Evolutionary conservation across 2,113 vertebrate species (phyloP).

Genomic region (Sorex fumeus): DNA sequence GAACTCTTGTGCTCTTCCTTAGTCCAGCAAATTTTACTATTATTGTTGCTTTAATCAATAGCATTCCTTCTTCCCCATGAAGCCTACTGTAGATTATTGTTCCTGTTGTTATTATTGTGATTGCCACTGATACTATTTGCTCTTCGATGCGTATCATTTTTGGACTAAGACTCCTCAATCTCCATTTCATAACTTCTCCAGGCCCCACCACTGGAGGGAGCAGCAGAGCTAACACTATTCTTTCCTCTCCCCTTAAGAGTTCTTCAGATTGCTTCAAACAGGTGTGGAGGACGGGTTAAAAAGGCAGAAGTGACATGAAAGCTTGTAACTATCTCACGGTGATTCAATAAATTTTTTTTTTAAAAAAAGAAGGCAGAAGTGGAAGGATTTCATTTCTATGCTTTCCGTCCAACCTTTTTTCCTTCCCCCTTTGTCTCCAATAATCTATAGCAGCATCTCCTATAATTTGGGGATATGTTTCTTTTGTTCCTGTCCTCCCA

Average conservation of each 20-base stretch:
- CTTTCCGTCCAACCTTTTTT: neutral
- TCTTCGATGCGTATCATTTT: neutral
- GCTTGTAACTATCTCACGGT: no score
- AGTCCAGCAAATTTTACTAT: constrained; percentile 28
- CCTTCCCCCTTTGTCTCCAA: neutral
- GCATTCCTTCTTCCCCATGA: constrained; percentile 22
- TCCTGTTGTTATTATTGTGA: neutral
- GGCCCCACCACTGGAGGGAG: constrained; percentile 71
- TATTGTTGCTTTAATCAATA: neutral
- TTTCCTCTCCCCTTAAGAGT: neutral
- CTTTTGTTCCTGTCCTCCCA: constrained; percentile 35
- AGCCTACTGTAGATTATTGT: neutral
- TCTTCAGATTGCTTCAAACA: neutral
- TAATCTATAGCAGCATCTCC: neutral
- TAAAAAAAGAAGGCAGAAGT: neutral
- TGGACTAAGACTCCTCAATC: neutral
- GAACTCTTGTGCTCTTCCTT: neutral
- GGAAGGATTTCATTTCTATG: constrained; percentile 1
- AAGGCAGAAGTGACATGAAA: neutral
- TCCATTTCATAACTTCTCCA: constrained; percentile 9
- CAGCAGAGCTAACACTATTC: constrained; percentile 23
- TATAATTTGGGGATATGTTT: neutral
- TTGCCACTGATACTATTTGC: neutral
- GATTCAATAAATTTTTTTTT: no score
- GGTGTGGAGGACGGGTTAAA: neutral